Conservation (phyloP, 2,797 vertebrate species). For the Natrix natrix region DNA sequence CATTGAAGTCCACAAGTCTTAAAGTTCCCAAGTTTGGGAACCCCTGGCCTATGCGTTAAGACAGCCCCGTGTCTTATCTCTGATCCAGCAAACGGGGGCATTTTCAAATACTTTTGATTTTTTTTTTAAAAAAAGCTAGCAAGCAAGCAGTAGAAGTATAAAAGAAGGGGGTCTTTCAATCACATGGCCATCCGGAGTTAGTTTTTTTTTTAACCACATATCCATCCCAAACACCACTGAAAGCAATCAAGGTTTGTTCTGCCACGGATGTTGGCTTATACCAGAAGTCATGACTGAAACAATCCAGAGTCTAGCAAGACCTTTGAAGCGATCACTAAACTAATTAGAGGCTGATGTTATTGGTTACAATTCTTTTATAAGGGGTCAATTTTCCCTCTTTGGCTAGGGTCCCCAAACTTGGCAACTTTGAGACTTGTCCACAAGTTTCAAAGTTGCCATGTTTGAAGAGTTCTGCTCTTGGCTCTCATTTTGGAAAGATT, state of each 20-base stretch:
- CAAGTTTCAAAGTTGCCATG: too few species aligned
- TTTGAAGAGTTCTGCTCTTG: too few species aligned
- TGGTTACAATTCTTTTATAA: background rate
- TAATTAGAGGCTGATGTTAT: background rate
- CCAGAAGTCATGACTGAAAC: background rate
- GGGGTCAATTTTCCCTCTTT: too few species aligned
- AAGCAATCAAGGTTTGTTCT: background rate
- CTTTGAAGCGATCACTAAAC: background rate
- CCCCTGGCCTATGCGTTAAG: too few species aligned
- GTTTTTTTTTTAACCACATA: background rate
- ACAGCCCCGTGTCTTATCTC: too few species aligned
- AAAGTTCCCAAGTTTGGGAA: too few species aligned
- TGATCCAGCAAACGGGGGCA: background rate
- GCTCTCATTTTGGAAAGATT: background rate
- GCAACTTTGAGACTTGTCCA: too few species aligned
- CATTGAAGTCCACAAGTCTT: too few species aligned
- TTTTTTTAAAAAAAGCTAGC: background rate
- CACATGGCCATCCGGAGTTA: background rate
- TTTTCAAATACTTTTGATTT: background rate
- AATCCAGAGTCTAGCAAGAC: background rate
- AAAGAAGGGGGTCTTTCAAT: background rate
- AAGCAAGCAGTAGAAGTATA: background rate
- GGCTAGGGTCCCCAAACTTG: too few species aligned
- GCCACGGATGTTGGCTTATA: background rate
- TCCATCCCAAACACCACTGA: background rate